Evolutionary conservation across 2,888 invertebrate genomes (phyloP), one percentile per base, ranked within the genome.

Genomic region (Cryptocheilus praepositus): DNA sequence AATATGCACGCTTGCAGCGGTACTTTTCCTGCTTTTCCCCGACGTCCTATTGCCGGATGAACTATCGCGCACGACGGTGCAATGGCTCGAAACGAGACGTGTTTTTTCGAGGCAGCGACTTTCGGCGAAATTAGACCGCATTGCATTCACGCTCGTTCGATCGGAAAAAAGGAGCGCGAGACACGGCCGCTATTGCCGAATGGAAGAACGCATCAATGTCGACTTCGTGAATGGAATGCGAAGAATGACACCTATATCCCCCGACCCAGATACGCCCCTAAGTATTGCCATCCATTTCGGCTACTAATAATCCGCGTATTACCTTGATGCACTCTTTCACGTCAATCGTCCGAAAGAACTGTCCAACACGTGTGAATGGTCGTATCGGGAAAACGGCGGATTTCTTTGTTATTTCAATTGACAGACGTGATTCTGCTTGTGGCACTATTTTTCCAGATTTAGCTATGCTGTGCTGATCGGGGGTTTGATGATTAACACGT

Each of bases 281-380:
- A 69, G 71, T 71, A 77, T 76, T 64, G 64, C 71, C 65, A 67
- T 70, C 71, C 69, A 61, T 60, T 63, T 71, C 56, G 62, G 65
- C 61, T 46, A 16, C 52, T 59, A 66, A 73, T 73, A 76, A 64
- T 44, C 45, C 15, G 52, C 28, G 28, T 59, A 65, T 69, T 61
- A 62, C 16, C 36, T 11, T 1, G 36, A 36, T 36, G 36, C 36
- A 36, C 7, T 36, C 36, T 36, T 66, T 46, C 62, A 46, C 64
- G 64, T 71, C 77, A 71, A 74, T 71, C 69, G 61, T 44, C 18
- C 45, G 71, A 71, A 71, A 77, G 64, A 73, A 60, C 46, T 54
- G 64, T 60, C 61, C 66, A 77, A 64, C 64, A 58, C 61, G 58
- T 68, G 61, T 70, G 65, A 65, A 61, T 53, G 56, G 52, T 61